A percentile compares a stretch with the other conserved stretches of the same genome.
phyloP scores from a whole-genome alignment of 2,113 vertebrate genomes.

The Bettongia penicillata region DNA sequence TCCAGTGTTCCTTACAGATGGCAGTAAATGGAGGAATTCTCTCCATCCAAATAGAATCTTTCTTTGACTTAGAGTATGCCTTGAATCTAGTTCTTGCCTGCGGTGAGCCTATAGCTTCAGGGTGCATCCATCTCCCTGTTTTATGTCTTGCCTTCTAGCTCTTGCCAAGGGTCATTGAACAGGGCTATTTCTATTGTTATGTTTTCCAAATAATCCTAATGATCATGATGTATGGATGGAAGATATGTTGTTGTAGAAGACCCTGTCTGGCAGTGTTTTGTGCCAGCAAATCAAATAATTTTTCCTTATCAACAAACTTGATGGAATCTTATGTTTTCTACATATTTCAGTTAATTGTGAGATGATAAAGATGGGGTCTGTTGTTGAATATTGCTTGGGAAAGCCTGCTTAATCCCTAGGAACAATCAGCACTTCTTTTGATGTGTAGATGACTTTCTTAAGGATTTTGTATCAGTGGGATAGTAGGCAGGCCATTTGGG shows the following conservation, averaged over 20 bases:
- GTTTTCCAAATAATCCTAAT: neutral
- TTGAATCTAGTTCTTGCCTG: neutral
- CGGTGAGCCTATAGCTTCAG: neutral
- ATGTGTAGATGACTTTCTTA: neutral
- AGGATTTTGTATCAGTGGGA: neutral
- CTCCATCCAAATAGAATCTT: neutral
- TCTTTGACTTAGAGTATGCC: neutral
- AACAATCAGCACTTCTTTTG: neutral
- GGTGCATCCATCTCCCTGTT: too few relatives aligned
- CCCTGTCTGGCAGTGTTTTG: neutral
- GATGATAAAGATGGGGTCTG: neutral
- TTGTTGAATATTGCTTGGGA: neutral
- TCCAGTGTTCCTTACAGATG: too few relatives aligned
- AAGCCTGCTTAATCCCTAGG: neutral
- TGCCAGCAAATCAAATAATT: neutral
- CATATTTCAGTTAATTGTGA: neutral
- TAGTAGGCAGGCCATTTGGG: neutral
- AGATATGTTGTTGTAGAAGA: neutral
- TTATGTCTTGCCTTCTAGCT: neutral
- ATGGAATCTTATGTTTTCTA: neutral
- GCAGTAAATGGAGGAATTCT: neutral
- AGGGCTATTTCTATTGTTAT: neutral
- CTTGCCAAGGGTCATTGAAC: neutral
- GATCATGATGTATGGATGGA: neutral
- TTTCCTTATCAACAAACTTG: neutral